These are phyloP conservation scores for Bombus consobrinus DNA, from an alignment of 1,140 invertebrate species.

Conservation along the genomic window DNA sequence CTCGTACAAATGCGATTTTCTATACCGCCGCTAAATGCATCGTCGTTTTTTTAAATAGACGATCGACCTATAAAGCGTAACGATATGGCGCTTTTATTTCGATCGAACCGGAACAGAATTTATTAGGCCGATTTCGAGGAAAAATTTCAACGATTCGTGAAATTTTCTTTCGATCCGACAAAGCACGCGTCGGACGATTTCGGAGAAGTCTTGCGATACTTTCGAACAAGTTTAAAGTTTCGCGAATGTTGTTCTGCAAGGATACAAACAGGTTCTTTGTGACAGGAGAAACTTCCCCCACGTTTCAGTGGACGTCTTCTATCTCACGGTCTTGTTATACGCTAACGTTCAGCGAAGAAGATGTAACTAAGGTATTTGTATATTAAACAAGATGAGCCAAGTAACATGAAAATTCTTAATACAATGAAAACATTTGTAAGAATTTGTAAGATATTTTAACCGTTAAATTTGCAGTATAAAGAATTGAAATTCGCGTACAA, in stretches of 20 bases:
- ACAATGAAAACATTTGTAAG: too few species aligned
- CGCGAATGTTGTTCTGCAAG: not conserved
- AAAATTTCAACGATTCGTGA: not conserved
- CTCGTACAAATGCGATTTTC: constrained; percentile 17
- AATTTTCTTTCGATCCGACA: not conserved
- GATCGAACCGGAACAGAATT: not conserved
- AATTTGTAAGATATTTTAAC: not conserved
- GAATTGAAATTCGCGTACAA: not conserved
- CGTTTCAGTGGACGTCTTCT: not conserved
- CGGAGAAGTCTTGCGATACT: not conserved
- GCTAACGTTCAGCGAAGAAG: not conserved
- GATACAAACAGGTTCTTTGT: constrained; percentile 14
- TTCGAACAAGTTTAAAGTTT: constrained; percentile 4
- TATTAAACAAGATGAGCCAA: accelerated
- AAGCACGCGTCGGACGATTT: not conserved
- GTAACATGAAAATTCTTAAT: too few species aligned
- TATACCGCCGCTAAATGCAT: not conserved
- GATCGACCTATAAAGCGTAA: not conserved
- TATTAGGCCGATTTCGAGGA: accelerated
- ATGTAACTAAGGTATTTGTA: not conserved
- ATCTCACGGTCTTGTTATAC: not conserved
- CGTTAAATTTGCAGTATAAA: not conserved
- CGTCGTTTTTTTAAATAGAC: not conserved
- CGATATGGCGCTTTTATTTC: not conserved
- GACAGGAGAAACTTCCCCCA: not conserved